Conservation (phyloP, 1,140 invertebrate species). For the Sitophilus oryzae region DNA sequence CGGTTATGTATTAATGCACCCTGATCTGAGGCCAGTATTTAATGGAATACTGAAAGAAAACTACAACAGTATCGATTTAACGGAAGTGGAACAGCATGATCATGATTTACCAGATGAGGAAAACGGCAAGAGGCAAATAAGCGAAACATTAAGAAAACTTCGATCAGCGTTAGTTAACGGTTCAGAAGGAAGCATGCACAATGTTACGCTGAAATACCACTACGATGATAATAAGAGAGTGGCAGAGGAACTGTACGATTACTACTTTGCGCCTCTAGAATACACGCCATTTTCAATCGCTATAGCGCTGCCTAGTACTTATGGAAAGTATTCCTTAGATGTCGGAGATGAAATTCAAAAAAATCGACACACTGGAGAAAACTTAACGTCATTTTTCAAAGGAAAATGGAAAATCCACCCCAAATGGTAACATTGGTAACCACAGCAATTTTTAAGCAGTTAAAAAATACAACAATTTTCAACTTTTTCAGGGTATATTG, state of each 20-base stretch:
- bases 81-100: slow-evolving; percentile 83
- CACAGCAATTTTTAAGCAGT: not conserved
- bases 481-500: slow-evolving; percentile 75
- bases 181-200: slow-evolving; percentile 55
- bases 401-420: slow-evolving; percentile 83
- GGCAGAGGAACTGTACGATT: slow-evolving; percentile 71
- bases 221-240: slow-evolving; percentile 79
- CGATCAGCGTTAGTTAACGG: slow-evolving; percentile 70
- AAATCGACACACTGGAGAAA: slow-evolving; percentile 58
- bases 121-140: slow-evolving; percentile 47
- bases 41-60: slow-evolving; percentile 77
- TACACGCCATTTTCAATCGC: slow-evolving; percentile 83
- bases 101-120: too few species aligned
- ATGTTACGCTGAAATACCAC: slow-evolving; percentile 69
- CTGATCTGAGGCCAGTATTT: slow-evolving; percentile 66
- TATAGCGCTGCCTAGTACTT: slow-evolving; percentile 70
- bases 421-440: slow-evolving; percentile 58
- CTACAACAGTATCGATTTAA: slow-evolving; percentile 94
- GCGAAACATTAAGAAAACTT: slow-evolving; percentile 50
- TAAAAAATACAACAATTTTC: not conserved
- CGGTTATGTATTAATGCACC: slow-evolving; percentile 83
- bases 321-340: slow-evolving; percentile 71
- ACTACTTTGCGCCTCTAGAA: slow-evolving; percentile 73
- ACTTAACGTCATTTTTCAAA: slow-evolving; percentile 60
- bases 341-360: slow-evolving; percentile 63